These are phyloP conservation scores for Morbakka virulenta DNA, from an alignment of 30 jellyfish, hydroid and myxozoan species.

Conservation along the genomic window DNA sequence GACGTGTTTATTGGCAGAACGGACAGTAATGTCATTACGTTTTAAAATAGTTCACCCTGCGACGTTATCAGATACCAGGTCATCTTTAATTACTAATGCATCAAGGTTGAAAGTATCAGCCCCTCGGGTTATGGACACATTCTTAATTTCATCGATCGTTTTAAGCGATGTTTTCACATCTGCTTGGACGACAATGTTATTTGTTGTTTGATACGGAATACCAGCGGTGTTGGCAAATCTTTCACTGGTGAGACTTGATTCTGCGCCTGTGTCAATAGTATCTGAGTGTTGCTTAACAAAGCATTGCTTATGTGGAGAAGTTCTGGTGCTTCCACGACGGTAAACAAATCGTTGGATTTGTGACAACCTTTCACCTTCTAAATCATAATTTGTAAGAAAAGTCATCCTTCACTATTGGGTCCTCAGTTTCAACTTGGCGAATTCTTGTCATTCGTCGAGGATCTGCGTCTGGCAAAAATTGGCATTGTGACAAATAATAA, in stretches of 20 bases:
- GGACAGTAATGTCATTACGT: not conserved
- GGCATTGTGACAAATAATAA: not conserved
- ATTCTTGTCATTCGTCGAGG: not conserved
- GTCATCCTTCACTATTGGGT: too few species aligned
- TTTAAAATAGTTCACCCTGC: not conserved
- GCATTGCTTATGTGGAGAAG: not conserved
- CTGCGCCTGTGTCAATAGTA: not conserved
- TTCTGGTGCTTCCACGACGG: not conserved
- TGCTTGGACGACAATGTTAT: not conserved
- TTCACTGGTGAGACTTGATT: not conserved
- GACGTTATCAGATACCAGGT: not conserved
- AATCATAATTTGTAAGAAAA: too few species aligned
- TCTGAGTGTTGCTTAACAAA: not conserved
- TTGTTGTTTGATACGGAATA: not conserved
- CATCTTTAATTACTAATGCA: not conserved
- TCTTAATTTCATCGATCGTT: not conserved
- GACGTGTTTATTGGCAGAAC: not conserved
- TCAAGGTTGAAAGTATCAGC: not conserved
- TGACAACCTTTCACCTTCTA: too few species aligned
- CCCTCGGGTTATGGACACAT: not conserved
- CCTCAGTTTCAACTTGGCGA: not conserved
- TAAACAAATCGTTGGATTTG: not conserved
- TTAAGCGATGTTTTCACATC: not conserved
- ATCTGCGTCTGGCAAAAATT: not conserved
- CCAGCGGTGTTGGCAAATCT: not conserved